Conservation (phyloP, 2,888 invertebrate species). For the Himalopsyche kuldschensis region DNA sequence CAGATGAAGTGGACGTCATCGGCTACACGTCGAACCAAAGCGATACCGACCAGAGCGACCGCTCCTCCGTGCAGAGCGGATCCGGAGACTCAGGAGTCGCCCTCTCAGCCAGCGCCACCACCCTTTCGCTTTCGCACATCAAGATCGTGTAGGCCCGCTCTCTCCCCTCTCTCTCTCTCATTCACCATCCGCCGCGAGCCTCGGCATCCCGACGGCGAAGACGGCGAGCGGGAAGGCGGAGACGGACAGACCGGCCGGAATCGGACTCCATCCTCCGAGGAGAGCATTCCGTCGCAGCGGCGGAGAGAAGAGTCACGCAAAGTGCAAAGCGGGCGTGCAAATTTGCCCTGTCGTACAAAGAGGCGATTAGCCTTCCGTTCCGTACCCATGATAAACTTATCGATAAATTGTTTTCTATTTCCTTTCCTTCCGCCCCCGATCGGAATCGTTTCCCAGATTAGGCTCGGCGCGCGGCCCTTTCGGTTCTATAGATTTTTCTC, state of each 20-base stretch:
- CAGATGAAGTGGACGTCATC: slow-evolving; percentile 85
- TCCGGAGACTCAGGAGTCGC: slow-evolving; percentile 69
- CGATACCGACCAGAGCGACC: slow-evolving; percentile 71
- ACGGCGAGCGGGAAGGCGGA: background rate
- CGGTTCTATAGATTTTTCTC: background rate
- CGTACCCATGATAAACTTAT: slow-evolving; percentile 1
- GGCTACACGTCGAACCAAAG: slow-evolving; percentile 85
- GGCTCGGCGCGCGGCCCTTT: background rate
- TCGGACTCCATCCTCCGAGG: background rate
- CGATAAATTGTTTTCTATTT: background rate
- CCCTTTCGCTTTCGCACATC: slow-evolving; percentile 66
- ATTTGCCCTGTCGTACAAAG: slow-evolving; percentile 40
- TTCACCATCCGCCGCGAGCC: background rate
- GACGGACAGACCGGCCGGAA: background rate
- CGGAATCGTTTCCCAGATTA: background rate
- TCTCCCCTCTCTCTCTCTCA: background rate
- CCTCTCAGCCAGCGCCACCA: slow-evolving; percentile 68
- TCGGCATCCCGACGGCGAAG: background rate
- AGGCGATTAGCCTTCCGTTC: slow-evolving; percentile 1
- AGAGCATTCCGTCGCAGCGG: background rate
- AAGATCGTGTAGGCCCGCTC: slow-evolving; percentile 50
- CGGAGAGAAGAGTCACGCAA: slow-evolving; percentile 24
- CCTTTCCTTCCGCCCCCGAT: background rate
- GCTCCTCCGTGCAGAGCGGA: slow-evolving; percentile 73
- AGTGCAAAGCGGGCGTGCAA: slow-evolving; percentile 28